phyloP scores from a whole-genome alignment of 2,797 vertebrate species.

The Onychomys torridus region DNA sequence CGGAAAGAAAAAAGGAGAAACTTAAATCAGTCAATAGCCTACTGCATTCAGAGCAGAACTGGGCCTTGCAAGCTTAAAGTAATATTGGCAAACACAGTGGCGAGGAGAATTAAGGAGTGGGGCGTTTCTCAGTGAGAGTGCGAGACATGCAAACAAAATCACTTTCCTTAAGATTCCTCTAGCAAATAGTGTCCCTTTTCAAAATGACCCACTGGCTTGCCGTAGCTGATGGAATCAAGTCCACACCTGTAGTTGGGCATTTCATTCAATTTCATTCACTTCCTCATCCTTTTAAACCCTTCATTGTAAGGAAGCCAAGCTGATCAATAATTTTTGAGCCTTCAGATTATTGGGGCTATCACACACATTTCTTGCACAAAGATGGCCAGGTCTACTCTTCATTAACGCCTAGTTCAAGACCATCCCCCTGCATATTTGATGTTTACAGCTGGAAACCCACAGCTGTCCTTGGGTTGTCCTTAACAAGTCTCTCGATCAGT shows the following conservation, averaged over 20 bases:
- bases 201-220: background rate
- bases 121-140: conserved; percentile 55
- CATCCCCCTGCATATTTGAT: background rate
- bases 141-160: background rate
- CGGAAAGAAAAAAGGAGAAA: conserved; percentile 51
- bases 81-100: conserved; percentile 33
- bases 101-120: conserved; percentile 51
- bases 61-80: conserved; percentile 50
- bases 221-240: background rate
- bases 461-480: background rate
- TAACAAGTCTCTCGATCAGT: background rate
- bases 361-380: background rate
- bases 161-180: background rate
- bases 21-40: conserved; percentile 55
- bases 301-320: background rate
- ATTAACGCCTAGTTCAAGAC: background rate
- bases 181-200: background rate
- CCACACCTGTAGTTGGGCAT: background rate
- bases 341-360: background rate
- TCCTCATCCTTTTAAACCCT: background rate
- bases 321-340: background rate
- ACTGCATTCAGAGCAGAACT: conserved; percentile 47
- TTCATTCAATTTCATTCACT: background rate
- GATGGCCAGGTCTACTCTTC: background rate
- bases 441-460: background rate